Conservation (phyloP, 2,888 invertebrate species). For the Chrysolina oricalcia region DNA sequence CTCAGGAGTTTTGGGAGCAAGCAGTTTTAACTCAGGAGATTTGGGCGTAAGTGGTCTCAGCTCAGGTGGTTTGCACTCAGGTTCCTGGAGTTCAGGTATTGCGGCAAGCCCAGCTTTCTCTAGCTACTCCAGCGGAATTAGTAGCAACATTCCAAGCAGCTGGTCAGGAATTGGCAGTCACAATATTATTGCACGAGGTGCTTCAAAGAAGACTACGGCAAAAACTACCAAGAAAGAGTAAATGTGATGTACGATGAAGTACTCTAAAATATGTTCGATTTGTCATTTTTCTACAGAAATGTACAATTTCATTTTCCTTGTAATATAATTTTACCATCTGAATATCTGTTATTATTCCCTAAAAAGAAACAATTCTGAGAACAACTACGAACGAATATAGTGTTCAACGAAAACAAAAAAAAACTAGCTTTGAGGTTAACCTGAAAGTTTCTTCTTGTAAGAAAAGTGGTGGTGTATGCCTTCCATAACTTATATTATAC, state of each 20-base stretch:
- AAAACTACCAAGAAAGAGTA: constrained; percentile 29
- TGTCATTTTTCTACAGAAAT: neutral
- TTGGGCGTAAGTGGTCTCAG: constrained; percentile 1
- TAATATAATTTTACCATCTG: neutral
- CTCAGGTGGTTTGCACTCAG: constrained; percentile 5
- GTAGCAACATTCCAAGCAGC: too few relatives aligned
- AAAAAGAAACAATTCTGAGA: neutral
- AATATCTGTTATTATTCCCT: neutral
- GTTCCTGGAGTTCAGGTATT: neutral
- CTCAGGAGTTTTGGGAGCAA: neutral
- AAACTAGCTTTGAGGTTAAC: too few relatives aligned
- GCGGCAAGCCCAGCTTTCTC: neutral
- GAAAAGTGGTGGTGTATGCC: too few relatives aligned
- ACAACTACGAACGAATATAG: neutral
- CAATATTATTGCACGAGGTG: constrained; percentile 36
- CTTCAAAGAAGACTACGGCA: constrained; percentile 8
- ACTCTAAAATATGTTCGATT: neutral
- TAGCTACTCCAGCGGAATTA: neutral
- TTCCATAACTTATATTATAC: too few relatives aligned
- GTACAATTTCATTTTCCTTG: neutral
- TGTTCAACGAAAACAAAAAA: too few relatives aligned
- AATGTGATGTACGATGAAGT: constrained; percentile 14
- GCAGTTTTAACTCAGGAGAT: neutral
- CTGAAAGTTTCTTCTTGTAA: too few relatives aligned
- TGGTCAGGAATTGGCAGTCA: constrained; percentile 9